Conservation (phyloP, 2,888 invertebrate genomes). For the Cinara cedri region DNA sequence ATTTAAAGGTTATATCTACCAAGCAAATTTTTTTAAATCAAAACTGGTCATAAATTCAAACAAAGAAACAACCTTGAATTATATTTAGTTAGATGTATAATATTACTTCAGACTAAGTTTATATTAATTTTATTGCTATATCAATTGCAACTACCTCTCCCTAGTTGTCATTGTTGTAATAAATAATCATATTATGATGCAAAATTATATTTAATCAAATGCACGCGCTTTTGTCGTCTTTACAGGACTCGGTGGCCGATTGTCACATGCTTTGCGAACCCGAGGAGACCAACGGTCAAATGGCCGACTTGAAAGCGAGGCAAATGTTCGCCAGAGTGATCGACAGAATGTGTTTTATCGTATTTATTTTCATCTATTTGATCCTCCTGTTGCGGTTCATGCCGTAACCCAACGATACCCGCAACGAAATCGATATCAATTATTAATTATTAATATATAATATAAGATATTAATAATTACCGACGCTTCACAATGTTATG, state of each 20-base stretch:
- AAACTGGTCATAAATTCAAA: no score
- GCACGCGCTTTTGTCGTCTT: background rate
- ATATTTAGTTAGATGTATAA: no score
- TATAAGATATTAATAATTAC: no score
- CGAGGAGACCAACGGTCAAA: slow-evolving; percentile 21
- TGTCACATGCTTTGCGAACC: slow-evolving; percentile 38
- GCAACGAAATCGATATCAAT: no score
- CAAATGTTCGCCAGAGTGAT: slow-evolving; percentile 29
- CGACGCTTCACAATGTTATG: background rate
- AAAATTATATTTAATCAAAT: background rate
- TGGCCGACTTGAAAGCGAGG: background rate
- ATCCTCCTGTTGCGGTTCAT: slow-evolving; percentile 27
- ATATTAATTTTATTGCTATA: no score
- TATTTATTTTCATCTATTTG: slow-evolving; percentile 20
- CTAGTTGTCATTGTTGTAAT: no score
- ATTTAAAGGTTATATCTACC: no score
- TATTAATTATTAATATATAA: background rate
- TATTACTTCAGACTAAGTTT: no score
- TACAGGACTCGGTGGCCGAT: slow-evolving; percentile 15
- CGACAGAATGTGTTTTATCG: slow-evolving; percentile 40
- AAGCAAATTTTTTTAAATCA: no score
- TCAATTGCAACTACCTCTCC: no score
- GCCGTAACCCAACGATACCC: background rate
- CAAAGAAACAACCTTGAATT: no score
- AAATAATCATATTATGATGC: no score